Base-by-base conservation (phyloP, 2,797 vertebrate species). In the Karalla daura region DNA sequence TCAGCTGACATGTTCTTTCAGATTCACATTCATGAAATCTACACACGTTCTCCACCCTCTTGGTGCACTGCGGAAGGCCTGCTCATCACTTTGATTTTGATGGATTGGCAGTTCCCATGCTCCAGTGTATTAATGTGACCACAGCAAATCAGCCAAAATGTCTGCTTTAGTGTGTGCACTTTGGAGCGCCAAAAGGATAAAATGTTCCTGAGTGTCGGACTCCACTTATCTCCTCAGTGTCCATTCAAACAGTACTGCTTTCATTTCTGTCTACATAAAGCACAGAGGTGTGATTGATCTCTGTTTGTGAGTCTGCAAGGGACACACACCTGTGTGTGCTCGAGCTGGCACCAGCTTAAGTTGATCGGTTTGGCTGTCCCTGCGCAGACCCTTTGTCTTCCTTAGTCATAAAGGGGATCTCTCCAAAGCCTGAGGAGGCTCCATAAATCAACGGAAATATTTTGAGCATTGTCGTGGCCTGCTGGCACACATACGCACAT, bases 401-500 rank as follows among this genome's bases (percentile, higher is more conserved):
- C 80, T 86, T 46, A 91, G 84, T 90, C 79, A 91, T 86, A 50
- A 83, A 84, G 63, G 71, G 63, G 71, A 86, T 80, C 66, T 69
- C 81, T 85, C 47, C 61, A 61, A 86, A 84, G 84, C 85, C 86
- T 75, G 74, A 84, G 83, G 85, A 87, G 75, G 70, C 67, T 58
- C 63, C 55, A 78, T 88, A 88, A 86, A 90, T 92, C 85, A 88
- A 68, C 66, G 67, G 72, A 80, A 76, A 85, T 88, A 85, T 86
- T 86, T 74, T 88, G 71, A 83, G 76, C 61, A 70, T 85, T 52
- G 71, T 72, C 71, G 76, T 61, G 54, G 84, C 78, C 76, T 75
- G 80, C 65, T 80, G 76, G 58, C 78, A 89, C n/a, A n/a, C n/a
- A n/a, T n/a, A n/a, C n/a, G n/a, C n/a, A n/a, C n/a, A n/a, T n/a